Evolutionary conservation across 2,888 invertebrate species (phyloP).

Genomic region (Ornithoptera priamus): DNA sequence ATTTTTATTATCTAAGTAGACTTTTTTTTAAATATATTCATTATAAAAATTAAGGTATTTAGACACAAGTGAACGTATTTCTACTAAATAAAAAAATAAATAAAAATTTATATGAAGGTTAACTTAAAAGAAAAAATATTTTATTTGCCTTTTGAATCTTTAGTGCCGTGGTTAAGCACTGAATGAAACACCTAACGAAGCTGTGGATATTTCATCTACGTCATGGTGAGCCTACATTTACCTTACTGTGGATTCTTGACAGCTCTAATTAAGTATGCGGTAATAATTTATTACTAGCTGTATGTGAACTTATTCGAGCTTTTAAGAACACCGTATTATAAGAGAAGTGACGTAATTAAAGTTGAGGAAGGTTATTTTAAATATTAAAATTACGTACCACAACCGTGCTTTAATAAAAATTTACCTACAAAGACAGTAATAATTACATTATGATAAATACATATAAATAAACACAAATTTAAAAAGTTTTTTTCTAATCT

Average conservation of each 20-base stretch:
- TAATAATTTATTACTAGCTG: constrained; percentile 27
- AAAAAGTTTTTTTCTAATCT: no score
- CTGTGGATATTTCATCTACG: constrained; percentile 20
- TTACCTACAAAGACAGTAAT: no score
- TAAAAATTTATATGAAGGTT: no score
- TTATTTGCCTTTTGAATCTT: constrained; percentile 6
- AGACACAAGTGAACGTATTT: no score
- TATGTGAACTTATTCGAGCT: constrained; percentile 16
- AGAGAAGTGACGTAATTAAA: constrained; percentile 25
- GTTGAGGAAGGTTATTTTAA: constrained; percentile 21
- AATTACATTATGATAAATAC: no score
- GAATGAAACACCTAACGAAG: constrained; percentile 25
- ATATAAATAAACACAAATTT: no score
- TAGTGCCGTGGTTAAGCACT: constrained; percentile 1
- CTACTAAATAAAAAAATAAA: no score
- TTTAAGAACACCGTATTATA: constrained; percentile 22
- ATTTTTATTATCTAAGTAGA: no score
- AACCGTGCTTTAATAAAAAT: no score
- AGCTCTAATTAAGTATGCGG: constrained; percentile 28
- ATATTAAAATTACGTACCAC: neutral
- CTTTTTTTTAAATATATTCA: no score
- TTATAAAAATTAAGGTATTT: no score
- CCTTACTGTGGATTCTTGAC: constrained; percentile 26
- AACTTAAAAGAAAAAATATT: no score
- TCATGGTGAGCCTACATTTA: constrained; percentile 24